Conservation (phyloP, 2,888 invertebrate genomes). For the Autographa pulchrina region DNA sequence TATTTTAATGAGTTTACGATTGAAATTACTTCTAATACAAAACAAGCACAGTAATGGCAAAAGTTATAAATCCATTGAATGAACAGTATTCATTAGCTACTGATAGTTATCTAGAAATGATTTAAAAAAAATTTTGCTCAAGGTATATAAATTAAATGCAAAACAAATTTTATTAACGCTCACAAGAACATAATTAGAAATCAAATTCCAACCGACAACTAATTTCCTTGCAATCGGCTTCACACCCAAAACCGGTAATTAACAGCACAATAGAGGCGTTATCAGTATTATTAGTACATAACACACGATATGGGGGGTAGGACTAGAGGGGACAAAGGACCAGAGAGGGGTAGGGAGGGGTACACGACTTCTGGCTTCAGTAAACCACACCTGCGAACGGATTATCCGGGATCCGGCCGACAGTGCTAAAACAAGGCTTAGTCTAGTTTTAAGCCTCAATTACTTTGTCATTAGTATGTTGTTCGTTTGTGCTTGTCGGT, state of each 20-base stretch:
- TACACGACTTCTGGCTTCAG: constrained; percentile 1
- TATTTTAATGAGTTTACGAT: no score
- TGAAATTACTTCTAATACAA: no score
- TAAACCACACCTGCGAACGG: background rate
- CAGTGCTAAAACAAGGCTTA: background rate
- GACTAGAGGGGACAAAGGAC: background rate
- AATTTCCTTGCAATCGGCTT: constrained; percentile 31
- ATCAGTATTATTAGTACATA: constrained; percentile 38
- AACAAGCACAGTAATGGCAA: no score
- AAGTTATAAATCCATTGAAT: no score
- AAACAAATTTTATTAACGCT: background rate
- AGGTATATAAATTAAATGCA: background rate
- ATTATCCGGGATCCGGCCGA: background rate
- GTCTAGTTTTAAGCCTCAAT: constrained; percentile 2
- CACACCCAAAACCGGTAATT: constrained; percentile 42
- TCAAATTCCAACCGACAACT: constrained; percentile 37
- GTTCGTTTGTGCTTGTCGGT: constrained; percentile 11
- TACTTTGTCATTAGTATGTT: constrained; percentile 16
- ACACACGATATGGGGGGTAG: constrained; percentile 9
- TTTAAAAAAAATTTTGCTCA: background rate
- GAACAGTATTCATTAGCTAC: no score
- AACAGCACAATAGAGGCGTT: constrained; percentile 54
- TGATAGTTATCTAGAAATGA: background rate
- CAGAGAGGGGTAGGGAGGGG: background rate
- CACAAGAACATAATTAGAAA: constrained; percentile 5